Evolutionary conservation across 2,797 vertebrate species (phyloP).

Genomic region (Phrynocephalus forsythii): DNA sequence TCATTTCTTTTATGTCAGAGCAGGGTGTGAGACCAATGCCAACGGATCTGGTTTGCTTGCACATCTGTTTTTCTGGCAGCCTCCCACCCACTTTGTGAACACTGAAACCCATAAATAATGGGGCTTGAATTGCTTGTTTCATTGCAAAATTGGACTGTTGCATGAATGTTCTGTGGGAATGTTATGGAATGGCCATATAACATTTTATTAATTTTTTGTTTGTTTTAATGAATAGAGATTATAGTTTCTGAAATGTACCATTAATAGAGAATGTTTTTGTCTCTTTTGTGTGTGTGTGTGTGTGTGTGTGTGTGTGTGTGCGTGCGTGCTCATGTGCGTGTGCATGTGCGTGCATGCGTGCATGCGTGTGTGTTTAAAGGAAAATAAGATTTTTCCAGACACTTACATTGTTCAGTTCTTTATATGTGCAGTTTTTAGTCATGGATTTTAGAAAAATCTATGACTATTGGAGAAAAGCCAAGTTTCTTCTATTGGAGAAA

Average conservation of each 20-base stretch:
- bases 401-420: constrained; percentile 64
- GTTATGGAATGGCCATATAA: constrained; percentile 72
- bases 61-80: constrained; percentile 76
- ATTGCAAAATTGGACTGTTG: constrained; percentile 70
- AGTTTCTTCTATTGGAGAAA: constrained; percentile 65
- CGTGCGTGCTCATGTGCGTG: constrained; percentile 33
- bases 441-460: constrained; percentile 55
- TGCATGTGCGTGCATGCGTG: constrained; percentile 49
- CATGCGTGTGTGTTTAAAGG: neutral
- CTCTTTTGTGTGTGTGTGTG: constrained; percentile 59
- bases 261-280: constrained; percentile 71
- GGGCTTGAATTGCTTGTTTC: constrained; percentile 71
- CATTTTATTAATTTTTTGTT: constrained; percentile 66
- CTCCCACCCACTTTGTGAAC: constrained; percentile 64
- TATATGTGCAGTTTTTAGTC: constrained; percentile 70
- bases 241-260: constrained; percentile 66
- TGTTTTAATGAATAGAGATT: constrained; percentile 74
- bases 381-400: constrained; percentile 68
- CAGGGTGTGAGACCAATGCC: constrained; percentile 70
- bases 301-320: constrained; percentile 34
- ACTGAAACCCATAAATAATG: constrained; percentile 76
- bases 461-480: constrained; percentile 67
- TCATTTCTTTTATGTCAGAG: constrained; percentile 74
- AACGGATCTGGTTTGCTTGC: constrained; percentile 73
- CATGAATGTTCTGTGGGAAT: constrained; percentile 68